These are phyloP conservation scores for Brachycybe producta DNA, from an alignment of 2,888 invertebrate species.

Conservation along the genomic window DNA sequence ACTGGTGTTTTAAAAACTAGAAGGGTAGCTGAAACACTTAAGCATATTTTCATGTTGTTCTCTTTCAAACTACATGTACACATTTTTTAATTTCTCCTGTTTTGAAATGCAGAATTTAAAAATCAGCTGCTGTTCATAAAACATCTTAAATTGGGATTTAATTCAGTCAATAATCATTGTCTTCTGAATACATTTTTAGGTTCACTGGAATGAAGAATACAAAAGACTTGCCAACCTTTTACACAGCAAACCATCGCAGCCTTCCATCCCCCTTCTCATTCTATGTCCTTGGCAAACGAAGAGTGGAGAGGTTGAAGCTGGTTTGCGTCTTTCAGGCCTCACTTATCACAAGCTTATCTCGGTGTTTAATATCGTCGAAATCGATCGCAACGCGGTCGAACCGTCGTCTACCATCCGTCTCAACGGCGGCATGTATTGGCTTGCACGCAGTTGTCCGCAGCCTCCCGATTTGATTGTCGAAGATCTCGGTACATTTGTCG, in stretches of 20 bases:
- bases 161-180: no score
- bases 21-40: no score
- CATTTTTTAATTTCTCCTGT: no score
- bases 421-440: not conserved
- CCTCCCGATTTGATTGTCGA: conserved; percentile 2
- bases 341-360: not conserved
- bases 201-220: not conserved
- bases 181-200: no score
- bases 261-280: not conserved
- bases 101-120: no score
- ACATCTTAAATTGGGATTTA: no score
- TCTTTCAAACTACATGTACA: no score
- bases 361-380: not conserved
- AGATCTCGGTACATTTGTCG: not conserved
- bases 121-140: no score
- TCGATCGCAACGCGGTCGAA: not conserved
- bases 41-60: no score
- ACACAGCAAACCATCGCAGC: not conserved
- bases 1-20: no score
- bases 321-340: not conserved
- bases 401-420: not conserved
- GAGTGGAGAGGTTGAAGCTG: not conserved
- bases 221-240: not conserved
- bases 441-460: not conserved
- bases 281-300: not conserved